Conservation (phyloP, 2,888 invertebrate genomes). For the Leucoma salicis region DNA sequence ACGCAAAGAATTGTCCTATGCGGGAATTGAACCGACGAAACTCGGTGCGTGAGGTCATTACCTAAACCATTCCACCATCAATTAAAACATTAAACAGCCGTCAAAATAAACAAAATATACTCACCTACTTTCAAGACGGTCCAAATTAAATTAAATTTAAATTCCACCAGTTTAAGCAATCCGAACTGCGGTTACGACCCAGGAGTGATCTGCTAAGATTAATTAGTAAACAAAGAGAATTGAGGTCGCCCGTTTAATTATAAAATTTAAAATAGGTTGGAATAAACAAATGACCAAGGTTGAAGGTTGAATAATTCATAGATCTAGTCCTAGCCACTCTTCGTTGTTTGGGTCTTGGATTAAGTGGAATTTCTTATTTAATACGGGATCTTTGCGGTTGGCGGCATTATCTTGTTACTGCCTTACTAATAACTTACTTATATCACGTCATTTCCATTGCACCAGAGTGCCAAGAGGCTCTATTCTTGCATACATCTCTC, state of each 20-base stretch:
- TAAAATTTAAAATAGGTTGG: conserved; percentile 3
- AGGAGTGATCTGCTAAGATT: conserved; percentile 62
- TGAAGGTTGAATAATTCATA: neutral
- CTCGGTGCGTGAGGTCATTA: no score
- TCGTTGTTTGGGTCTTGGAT: neutral
- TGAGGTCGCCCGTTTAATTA: conserved; percentile 27
- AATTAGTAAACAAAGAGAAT: conserved; percentile 55
- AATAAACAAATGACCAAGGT: conserved; percentile 1
- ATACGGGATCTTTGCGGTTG: no score
- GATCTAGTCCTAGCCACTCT: neutral
- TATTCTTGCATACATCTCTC: no score
- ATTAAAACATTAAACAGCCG: no score
- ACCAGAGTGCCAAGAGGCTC: no score
- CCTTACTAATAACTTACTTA: no score
- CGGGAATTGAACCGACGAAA: no score
- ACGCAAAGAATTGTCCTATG: no score
- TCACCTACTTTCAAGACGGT: neutral
- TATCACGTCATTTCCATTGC: no score
- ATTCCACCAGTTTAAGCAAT: conserved; percentile 36
- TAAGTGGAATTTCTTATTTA: neutral
- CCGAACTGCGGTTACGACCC: conserved; percentile 51
- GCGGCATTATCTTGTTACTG: no score
- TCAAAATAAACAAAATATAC: no score
- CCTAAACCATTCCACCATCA: no score
- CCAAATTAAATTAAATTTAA: neutral